Evolutionary conservation across 2,888 invertebrate genomes (phyloP), one percentile per base, ranked within the genome.

Genomic region (Zaprionus lineosus): DNA sequence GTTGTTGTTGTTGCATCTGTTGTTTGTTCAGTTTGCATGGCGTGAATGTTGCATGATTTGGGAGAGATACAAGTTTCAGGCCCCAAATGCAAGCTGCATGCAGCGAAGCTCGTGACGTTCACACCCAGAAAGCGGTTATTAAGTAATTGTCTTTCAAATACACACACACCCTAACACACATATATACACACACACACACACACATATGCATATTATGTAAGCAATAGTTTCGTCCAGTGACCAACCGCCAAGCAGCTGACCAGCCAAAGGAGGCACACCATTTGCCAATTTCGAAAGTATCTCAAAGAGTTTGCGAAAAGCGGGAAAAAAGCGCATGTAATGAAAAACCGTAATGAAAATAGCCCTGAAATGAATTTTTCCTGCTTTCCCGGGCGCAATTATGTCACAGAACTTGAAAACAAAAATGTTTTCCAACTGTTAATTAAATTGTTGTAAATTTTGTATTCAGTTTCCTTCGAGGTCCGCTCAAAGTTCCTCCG

Each of bases 21-120:
- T 21, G 28, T n/a, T 24, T 26, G 28, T 31, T 31, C 21, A 46
- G 29, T 59, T 64, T 64, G 64, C 64, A 52, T 59, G 59, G 64
- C 52, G 33, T 47, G 65, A 69, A 60, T 53, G 64, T 69, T 69
- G 69, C 65, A 57, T 53, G 69, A 68, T 68, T 29, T n/a, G 39
- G 34, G 21, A 50, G 60, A 53, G 65, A 65, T 69, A 59, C 56
- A 29, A 57, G 57, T 52, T 55, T 34, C 21, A 12, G 16, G 29
- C 47, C 18, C 18, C 43, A 33, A 55, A 44, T 41, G 66, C 59
- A 55, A 63, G 68, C 50, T 39, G 58, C 39, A 57, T 59, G 69
- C 69, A 69, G 56, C 39, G 28, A 36, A 39, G 8, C 36, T 61
- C 70, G 70, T 70, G 70, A 70, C 65, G 70, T 46, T 70, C 70